Conservation (phyloP, 2,113 vertebrate species). For the Anguilla rostrata region DNA sequence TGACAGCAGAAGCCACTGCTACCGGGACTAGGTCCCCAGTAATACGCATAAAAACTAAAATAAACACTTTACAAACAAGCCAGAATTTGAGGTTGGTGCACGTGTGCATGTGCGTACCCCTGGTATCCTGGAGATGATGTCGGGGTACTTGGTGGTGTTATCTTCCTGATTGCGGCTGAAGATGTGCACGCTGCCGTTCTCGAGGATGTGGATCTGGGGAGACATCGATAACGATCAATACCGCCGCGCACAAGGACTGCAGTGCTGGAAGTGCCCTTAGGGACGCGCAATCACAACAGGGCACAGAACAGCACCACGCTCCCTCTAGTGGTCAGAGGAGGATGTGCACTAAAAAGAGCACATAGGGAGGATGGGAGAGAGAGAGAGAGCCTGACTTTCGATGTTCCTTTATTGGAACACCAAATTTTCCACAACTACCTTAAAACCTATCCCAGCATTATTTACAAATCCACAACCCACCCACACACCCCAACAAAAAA, state of each 20-base stretch:
- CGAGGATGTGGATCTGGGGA: slow-evolving; percentile 82
- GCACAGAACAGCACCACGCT: not conserved
- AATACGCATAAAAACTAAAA: no score
- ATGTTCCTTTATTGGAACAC: no score
- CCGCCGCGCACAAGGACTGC: no score
- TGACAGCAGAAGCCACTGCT: no score
- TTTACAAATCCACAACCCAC: no score
- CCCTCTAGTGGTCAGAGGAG: not conserved
- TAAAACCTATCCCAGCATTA: no score
- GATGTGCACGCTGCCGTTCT: slow-evolving; percentile 78
- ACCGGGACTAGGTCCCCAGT: not conserved
- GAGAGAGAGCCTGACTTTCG: not conserved
- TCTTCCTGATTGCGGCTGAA: slow-evolving; percentile 92
- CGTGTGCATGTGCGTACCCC: slow-evolving; percentile 64
- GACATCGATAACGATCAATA: slow-evolving; percentile 20
- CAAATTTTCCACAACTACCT: no score
- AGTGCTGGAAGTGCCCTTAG: no score
- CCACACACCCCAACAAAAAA: no score
- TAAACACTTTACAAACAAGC: no score
- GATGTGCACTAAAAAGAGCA: not conserved
- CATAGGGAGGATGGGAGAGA: not conserved
- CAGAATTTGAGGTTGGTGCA: not conserved
- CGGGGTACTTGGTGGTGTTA: slow-evolving; percentile 86
- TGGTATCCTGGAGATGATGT: slow-evolving; percentile 80
- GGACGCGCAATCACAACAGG: not conserved